Evolutionary conservation across 2,797 vertebrate species (phyloP).

Genomic region (Notoglanidium macrostoma): DNA sequence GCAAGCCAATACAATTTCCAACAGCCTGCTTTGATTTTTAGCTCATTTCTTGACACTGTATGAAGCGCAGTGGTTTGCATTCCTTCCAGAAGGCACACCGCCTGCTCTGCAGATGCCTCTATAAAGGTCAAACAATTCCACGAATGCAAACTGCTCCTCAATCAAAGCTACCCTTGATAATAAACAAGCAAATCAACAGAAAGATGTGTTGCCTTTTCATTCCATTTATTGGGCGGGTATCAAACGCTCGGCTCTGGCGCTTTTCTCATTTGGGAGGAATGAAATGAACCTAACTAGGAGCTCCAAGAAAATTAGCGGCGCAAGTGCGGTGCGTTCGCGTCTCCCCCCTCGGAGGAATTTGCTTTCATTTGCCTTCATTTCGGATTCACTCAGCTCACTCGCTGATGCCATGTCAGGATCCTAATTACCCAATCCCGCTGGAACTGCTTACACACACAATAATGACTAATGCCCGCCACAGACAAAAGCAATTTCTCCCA

Average conservation of each 20-base stretch:
- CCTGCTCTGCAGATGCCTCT: slow-evolving; percentile 59
- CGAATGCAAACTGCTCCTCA: slow-evolving; percentile 64
- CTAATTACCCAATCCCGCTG: slow-evolving; percentile 66
- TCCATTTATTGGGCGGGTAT: slow-evolving; percentile 60
- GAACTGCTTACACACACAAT: slow-evolving; percentile 62
- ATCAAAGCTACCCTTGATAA: slow-evolving; percentile 65
- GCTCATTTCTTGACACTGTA: slow-evolving; percentile 58
- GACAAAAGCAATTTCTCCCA: slow-evolving; percentile 68
- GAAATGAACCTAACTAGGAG: slow-evolving; percentile 66
- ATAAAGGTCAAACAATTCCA: slow-evolving; percentile 67
- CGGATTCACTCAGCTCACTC: slow-evolving; percentile 60
- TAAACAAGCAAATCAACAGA: slow-evolving; percentile 69
- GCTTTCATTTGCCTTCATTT: slow-evolving; percentile 68
- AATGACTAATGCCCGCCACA: slow-evolving; percentile 62
- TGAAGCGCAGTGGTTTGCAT: slow-evolving; percentile 54
- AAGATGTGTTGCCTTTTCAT: slow-evolving; percentile 65
- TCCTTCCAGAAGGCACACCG: slow-evolving; percentile 54
- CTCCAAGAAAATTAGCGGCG: slow-evolving; percentile 63
- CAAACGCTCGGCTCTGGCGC: slow-evolving; percentile 53
- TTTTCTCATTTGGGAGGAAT: slow-evolving; percentile 66
- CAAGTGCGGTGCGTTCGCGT: slow-evolving; percentile 52
- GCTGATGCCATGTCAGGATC: slow-evolving; percentile 64
- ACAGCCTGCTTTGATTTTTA: slow-evolving; percentile 59
- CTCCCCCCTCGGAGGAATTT: slow-evolving; percentile 62
- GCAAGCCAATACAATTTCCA: slow-evolving; percentile 56